Evolutionary conservation across 2,888 invertebrate species (phyloP), one percentile per base, ranked within the genome.

Genomic region (Nemapogon koenigi): DNA sequence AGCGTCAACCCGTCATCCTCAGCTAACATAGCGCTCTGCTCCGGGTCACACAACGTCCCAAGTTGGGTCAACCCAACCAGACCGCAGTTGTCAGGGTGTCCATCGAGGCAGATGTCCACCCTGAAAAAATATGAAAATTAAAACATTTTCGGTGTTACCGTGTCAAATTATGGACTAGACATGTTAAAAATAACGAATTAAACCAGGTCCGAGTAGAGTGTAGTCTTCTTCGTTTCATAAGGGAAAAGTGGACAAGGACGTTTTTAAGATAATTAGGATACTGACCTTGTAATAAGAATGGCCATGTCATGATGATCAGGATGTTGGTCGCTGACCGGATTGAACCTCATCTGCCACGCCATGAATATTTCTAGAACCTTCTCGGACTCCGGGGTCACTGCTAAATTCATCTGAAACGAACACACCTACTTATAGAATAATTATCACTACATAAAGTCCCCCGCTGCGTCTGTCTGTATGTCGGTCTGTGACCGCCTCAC

Each of bases 231-330:
- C n/a, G n/a, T n/a, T n/a, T n/a, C n/a, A n/a, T n/a, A n/a, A n/a
- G n/a, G n/a, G n/a, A n/a, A n/a, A n/a, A n/a, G n/a, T n/a, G n/a
- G n/a, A n/a, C n/a, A n/a, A n/a, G n/a, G n/a, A n/a, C n/a, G n/a
- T n/a, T n/a, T n/a, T n/a, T n/a, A n/a, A n/a, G n/a, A n/a, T n/a
- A n/a, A n/a, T 4, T 11, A 28, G 13, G 8, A 11, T 28, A 40
- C 41, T 38, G 55, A 82, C 81, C 73, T 81, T 14, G 82, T 82
- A 15, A 83, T 53, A 16, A 83, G 62, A 41, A 84, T 52, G 13
- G 82, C 83, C 4, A 81, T 68, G 51, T 84, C 83, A 52, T 83
- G 83, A 49, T 83, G 83, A 50, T 81, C 81, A 4, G 83, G 81
- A 48, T 82, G 79, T 11, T 57, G 53, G 45, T 82, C 82, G 41